Evolutionary conservation across 2,113 vertebrate genomes (phyloP).

Genomic region (Baryphthengus martii): DNA sequence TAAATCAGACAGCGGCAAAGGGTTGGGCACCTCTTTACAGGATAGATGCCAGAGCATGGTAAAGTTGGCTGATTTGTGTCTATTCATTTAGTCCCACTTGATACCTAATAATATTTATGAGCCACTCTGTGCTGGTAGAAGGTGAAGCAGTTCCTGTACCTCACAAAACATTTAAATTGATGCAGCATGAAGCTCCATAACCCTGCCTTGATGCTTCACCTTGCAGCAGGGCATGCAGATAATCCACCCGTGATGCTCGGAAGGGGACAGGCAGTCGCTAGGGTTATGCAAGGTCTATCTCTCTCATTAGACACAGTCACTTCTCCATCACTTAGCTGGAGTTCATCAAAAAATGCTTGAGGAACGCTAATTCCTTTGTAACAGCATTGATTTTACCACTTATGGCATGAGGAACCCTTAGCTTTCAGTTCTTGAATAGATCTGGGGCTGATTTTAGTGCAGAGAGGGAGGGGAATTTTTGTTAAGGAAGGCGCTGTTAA

Average conservation of each 20-base stretch:
- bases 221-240: background rate
- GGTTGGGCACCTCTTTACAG: background rate
- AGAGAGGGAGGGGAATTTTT: background rate
- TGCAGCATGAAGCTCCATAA: background rate
- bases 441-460: background rate
- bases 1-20: background rate
- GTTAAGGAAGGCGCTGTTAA: background rate
- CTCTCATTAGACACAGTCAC: background rate
- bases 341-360: background rate
- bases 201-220: background rate
- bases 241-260: accelerated
- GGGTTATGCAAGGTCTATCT: background rate
- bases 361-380: background rate
- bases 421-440: background rate
- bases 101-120: slow-evolving; percentile 14
- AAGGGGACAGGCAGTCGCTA: accelerated
- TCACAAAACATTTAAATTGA: background rate
- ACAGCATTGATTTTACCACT: background rate
- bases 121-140: background rate
- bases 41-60: background rate
- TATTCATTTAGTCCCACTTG: background rate
- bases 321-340: background rate
- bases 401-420: background rate
- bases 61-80: background rate
- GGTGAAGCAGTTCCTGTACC: background rate